Evolutionary conservation across 2,888 invertebrate species (phyloP), one percentile per base, ranked within the genome.

Genomic region (Capitulum mitella): DNA sequence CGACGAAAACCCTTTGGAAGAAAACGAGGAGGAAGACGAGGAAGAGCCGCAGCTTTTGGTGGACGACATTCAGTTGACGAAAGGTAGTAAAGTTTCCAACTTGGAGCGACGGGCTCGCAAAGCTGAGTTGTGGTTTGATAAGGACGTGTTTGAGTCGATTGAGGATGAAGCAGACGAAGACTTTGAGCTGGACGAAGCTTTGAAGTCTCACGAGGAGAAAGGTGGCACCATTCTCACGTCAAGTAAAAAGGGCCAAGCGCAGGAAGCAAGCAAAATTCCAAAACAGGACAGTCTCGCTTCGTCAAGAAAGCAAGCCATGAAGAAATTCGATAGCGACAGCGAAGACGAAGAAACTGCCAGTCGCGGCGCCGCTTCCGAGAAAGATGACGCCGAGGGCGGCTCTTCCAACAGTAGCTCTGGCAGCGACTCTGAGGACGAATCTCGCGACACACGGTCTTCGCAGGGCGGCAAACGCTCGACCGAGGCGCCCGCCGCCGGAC

Each of bases 61-160:
- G 29, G 46, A 76, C n/a, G 76, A 76, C 29, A 76, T 76, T 22
- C n/a, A 76, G 32, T 22, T 76, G 14, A 19, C 46, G 14, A 46
- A 76, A 16, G 76, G 76, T 6, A 29, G 8, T 12, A 76, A 76
- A 43, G 76, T 43, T 8, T 76, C 76, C 8, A 46, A 5, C 16
- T 6, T 76, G 0, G 76, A 76, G 32, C n/a, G 48, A 3, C 76
- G 76, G 22, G 29, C 76, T 1, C 90, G 91, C 83, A 93, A 93
- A 85, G 94, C 94, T 0, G 90, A 94, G 83, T 86, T 94, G 51
- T 95, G 95, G 94, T 94, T 94, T 86, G 91, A 94, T 84, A 92
- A 94, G 85, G 94, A 94, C 81, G 89, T 89, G 82, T 92, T 95
- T 82, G 92, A 93, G 84, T 90, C 92, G 83, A 86, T 95, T 37